Conservation (phyloP, 2,113 vertebrate species). For the Nyctereutes procyonoides region DNA sequence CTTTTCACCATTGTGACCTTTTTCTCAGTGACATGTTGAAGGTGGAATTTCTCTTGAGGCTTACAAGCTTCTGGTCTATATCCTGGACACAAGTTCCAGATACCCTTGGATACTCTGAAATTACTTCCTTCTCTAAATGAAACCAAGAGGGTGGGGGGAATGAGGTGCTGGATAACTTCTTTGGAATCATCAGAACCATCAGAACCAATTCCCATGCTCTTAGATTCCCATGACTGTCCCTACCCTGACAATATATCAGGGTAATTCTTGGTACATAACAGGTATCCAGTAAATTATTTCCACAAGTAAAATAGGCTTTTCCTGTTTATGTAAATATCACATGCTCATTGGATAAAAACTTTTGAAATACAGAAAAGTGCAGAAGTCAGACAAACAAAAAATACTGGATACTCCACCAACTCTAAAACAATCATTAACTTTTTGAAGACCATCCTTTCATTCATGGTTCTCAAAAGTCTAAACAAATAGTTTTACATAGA, state of each 20-base stretch:
- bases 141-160: not conserved
- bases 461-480: slow-evolving; percentile 12
- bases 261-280: not conserved
- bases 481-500: not conserved
- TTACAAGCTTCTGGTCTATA: not conserved
- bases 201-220: not conserved
- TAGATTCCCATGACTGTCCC: not conserved
- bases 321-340: slow-evolving; percentile 17
- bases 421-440: not conserved
- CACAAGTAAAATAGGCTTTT: slow-evolving; percentile 35
- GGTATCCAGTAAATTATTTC: not conserved
- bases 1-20: not conserved
- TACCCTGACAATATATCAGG: not conserved
- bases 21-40: not conserved
- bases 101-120: slow-evolving; percentile 6
- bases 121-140: not conserved
- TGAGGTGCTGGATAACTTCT: not conserved
- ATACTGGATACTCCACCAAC: not conserved
- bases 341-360: slow-evolving; percentile 6
- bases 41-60: not conserved
- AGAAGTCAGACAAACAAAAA: slow-evolving; percentile 13
- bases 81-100: not conserved
- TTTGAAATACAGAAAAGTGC: not conserved
- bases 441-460: slow-evolving; percentile 22
- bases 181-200: not conserved